Conservation (phyloP, 2,888 invertebrate genomes). For the Pteria penguin region DNA sequence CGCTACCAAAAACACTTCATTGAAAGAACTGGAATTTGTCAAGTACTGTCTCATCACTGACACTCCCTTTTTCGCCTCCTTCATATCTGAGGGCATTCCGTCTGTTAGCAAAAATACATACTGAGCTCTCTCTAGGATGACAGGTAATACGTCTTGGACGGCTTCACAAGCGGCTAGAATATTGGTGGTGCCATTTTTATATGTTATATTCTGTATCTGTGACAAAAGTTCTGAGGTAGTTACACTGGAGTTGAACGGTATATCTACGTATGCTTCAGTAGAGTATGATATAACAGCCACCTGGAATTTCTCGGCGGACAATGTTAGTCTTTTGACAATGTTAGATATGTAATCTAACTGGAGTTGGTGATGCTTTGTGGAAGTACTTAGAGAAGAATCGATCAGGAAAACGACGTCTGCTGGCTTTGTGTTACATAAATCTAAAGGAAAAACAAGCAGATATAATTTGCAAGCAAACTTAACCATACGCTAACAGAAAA, state of each 20-base stretch:
- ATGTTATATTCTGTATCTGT: background rate
- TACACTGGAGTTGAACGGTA: background rate
- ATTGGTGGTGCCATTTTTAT: conserved; percentile 21
- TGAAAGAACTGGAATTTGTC: background rate
- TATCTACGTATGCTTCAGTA: background rate
- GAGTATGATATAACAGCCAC: conserved; percentile 16
- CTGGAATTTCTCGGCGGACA: background rate
- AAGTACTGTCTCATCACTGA: background rate
- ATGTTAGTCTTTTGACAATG: background rate
- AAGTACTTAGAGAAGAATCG: conserved; percentile 6
- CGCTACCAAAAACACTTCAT: conserved; percentile 6
- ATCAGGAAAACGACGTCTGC: conserved; percentile 1
- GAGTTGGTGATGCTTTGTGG: background rate
- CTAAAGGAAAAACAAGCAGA: background rate
- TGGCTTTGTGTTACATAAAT: conserved; percentile 9
- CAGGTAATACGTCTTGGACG: background rate
- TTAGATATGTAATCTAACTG: conserved; percentile 12
- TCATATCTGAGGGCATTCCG: conserved; percentile 17
- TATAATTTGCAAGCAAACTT: background rate
- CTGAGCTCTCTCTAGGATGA: background rate
- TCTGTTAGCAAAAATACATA: conserved; percentile 17
- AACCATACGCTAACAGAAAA: background rate
- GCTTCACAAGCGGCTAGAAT: conserved; percentile 3
- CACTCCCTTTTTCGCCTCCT: background rate
- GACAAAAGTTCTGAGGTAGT: background rate